phyloP scores from a whole-genome alignment of 1,140 invertebrate species.

The Ceratosolen fusciceps region DNA sequence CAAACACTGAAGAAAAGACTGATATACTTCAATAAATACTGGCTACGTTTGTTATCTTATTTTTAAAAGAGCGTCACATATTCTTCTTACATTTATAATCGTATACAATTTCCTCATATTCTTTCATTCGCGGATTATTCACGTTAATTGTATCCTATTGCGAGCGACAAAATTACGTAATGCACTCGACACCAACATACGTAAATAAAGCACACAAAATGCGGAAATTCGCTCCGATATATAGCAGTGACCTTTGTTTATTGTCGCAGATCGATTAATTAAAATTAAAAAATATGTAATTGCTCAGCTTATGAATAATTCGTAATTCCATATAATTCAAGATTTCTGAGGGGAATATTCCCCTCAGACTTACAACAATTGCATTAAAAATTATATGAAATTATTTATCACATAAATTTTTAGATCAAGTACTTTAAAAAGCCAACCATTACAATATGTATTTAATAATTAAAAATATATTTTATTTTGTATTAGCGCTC shows the following conservation, averaged over 20 bases:
- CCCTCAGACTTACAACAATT: no score
- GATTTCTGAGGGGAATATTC: no score
- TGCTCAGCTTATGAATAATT: no score
- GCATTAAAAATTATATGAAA: no score
- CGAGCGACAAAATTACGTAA: conserved; percentile 11
- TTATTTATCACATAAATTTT: no score
- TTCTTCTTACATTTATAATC: neutral
- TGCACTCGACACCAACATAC: neutral
- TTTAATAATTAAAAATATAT: no score
- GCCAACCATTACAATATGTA: no score
- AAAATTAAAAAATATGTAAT: no score
- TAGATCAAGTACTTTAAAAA: no score
- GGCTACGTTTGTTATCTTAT: neutral
- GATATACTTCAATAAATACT: neutral
- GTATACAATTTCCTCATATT: neutral
- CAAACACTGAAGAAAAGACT: neutral
- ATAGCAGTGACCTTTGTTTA: neutral
- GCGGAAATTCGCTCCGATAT: conserved; percentile 21
- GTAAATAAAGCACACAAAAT: conserved; percentile 15
- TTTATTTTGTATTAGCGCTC: no score
- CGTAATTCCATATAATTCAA: no score
- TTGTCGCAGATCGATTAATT: no score
- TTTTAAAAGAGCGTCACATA: neutral
- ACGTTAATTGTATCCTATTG: neutral
- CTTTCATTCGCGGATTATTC: neutral